Evolutionary conservation across 2,113 vertebrate species (phyloP).

Genomic region (Egretta garzetta): DNA sequence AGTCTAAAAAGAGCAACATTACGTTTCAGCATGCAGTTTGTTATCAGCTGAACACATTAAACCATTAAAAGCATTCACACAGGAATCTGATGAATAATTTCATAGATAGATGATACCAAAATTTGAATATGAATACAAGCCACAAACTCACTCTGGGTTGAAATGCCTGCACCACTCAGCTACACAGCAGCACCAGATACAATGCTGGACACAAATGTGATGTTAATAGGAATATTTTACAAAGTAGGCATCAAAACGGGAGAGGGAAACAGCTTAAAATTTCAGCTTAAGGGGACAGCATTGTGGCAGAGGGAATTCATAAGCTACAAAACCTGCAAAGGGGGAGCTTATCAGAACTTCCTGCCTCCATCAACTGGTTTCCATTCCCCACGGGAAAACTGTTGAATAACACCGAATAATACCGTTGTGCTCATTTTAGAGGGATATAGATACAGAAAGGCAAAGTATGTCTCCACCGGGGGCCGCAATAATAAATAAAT

Average conservation of each 20-base stretch:
- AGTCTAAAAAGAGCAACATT: conserved; percentile 31
- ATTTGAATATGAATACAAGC: conserved; percentile 65
- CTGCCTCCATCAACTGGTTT: not conserved
- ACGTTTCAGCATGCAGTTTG: conserved; percentile 17
- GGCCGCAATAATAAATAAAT: not conserved
- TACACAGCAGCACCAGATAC: not conserved
- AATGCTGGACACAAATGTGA: not conserved
- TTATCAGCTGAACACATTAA: conserved; percentile 38
- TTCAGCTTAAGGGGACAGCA: not conserved
- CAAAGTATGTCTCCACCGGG: not conserved
- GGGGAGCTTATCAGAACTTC: not conserved
- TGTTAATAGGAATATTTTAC: conserved; percentile 2
- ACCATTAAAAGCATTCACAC: conserved; percentile 18
- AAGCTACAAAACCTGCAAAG: not conserved
- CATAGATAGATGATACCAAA: conserved; percentile 11
- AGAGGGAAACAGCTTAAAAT: not conserved
- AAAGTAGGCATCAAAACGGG: not conserved
- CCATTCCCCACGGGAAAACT: not conserved
- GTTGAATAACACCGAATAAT: not conserved
- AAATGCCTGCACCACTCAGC: conserved; percentile 7
- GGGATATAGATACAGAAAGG: not conserved
- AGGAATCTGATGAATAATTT: conserved; percentile 8
- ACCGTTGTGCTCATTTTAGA: not conserved
- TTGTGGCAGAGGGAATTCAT: not conserved
- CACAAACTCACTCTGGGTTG: not conserved